These are phyloP conservation scores for Ctenochaetus hawaiiensis DNA, from an alignment of 2,797 vertebrate species.

Conservation along the genomic window DNA sequence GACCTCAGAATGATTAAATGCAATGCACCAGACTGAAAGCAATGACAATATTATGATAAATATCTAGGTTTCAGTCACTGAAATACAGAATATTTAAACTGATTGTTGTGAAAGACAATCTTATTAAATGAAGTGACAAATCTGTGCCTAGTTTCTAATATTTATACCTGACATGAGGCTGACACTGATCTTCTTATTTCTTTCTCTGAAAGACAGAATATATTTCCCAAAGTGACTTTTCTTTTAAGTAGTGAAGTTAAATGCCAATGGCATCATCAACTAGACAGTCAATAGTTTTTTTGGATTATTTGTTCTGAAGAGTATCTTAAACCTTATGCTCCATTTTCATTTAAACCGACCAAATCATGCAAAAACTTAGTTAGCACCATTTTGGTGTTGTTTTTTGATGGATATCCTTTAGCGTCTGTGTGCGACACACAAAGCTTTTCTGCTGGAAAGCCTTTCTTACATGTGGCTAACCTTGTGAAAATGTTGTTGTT, in stretches of 20 bases:
- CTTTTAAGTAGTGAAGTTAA: background rate
- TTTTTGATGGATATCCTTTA: too few species aligned
- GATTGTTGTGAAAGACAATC: background rate
- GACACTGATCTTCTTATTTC: too few species aligned
- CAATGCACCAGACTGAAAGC: slow-evolving; percentile 17
- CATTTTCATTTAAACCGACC: background rate
- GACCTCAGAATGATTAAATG: slow-evolving; percentile 15
- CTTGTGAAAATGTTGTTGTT: too few species aligned
- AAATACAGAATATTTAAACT: background rate
- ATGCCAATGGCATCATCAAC: background rate
- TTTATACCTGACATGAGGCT: too few species aligned
- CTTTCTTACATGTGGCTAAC: too few species aligned
- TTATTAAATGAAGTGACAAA: slow-evolving; percentile 1
- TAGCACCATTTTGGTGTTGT: too few species aligned
- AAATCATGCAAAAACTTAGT: background rate
- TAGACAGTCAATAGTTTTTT: background rate
- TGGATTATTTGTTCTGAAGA: background rate
- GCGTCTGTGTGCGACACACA: too few species aligned
- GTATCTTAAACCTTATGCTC: background rate
- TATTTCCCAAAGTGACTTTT: background rate
- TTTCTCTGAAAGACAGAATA: too few species aligned
- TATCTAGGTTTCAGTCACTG: background rate
- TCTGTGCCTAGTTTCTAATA: background rate
- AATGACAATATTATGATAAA: slow-evolving; percentile 16
- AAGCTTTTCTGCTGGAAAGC: too few species aligned